phyloP scores from a whole-genome alignment of 53 echinoderm and acorn worm species.

The Antedon mediterranea region DNA sequence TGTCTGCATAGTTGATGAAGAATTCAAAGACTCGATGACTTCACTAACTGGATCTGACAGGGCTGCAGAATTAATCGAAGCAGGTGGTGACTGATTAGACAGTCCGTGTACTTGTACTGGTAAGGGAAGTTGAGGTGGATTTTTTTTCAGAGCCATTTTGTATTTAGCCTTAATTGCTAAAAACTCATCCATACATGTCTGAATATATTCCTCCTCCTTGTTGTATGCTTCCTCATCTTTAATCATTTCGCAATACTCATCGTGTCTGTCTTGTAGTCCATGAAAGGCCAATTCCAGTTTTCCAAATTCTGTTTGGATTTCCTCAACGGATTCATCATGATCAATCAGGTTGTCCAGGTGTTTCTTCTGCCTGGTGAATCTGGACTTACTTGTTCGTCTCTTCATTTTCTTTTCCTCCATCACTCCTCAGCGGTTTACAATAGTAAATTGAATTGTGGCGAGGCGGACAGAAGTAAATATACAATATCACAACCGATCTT shows the following conservation, averaged over 20 bases:
- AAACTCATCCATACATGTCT: conserved; percentile 10
- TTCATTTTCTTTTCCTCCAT: conserved; percentile 27
- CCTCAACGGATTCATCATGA: conserved; percentile 23
- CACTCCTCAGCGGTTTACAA: background rate
- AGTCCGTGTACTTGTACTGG: background rate
- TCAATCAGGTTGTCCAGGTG: conserved; percentile 16
- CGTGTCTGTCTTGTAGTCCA: conserved; percentile 22
- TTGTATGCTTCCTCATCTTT: conserved; percentile 12
- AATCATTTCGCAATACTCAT: conserved; percentile 28
- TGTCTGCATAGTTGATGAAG: background rate
- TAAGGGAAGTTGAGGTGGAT: background rate
- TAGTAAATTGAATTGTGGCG: background rate
- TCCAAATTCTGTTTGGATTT: conserved; percentile 9
- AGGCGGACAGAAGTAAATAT: no score
- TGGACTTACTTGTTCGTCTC: conserved; percentile 24
- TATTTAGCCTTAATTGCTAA: conserved; percentile 2
- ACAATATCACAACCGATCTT: no score
- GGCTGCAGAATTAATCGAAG: background rate
- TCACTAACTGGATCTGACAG: background rate
- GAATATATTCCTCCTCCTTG: conserved; percentile 24
- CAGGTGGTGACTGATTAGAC: background rate
- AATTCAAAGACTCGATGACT: background rate
- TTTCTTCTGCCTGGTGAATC: conserved; percentile 18
- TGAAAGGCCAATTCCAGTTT: conserved; percentile 15
- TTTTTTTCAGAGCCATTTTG: background rate